Conservation (phyloP, 64 coral and sea anemone genomes). For the Porites lutea region DNA sequence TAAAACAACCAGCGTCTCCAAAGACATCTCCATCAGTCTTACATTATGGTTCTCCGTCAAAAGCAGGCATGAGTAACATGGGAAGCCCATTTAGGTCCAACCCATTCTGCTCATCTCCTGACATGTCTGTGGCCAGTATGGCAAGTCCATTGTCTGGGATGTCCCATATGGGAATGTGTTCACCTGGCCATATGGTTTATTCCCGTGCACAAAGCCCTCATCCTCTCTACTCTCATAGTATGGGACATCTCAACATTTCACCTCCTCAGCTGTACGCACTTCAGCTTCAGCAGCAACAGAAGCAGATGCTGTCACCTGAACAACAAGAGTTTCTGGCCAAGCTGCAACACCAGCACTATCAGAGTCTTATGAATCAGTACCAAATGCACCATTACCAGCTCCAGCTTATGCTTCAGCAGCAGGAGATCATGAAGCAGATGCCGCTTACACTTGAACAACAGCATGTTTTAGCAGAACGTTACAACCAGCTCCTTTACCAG, state of each 20-base stretch:
- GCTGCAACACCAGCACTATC: constrained; percentile 47
- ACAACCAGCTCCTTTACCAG: constrained; percentile 61
- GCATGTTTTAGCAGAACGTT: constrained; percentile 14
- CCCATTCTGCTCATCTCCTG: constrained; percentile 44
- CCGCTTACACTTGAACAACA: constrained; percentile 37
- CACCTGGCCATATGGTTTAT: constrained; percentile 1
- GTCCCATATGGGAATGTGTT: constrained; percentile 25
- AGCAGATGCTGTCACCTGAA: constrained; percentile 40
- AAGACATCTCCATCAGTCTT: constrained; percentile 11
- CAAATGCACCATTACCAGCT: constrained; percentile 61
- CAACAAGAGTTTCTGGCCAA: constrained; percentile 29
- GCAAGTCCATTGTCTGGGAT: constrained; percentile 48
- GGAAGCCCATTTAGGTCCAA: constrained; percentile 24
- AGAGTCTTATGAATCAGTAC: constrained; percentile 48
- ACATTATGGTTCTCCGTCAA: constrained; percentile 9
- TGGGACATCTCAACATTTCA: constrained; percentile 30
- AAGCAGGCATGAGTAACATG: constrained; percentile 8
- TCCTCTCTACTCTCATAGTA: background rate
- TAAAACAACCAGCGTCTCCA: constrained; percentile 24
- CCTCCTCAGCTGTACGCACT: constrained; percentile 56
- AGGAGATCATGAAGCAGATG: constrained; percentile 45
- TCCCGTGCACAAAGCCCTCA: constrained; percentile 21
- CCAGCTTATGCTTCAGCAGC: constrained; percentile 54
- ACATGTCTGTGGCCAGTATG: constrained; percentile 28
- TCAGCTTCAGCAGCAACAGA: constrained; percentile 61